Evolutionary conservation across 2,888 invertebrate species (phyloP).

Genomic region (Blastobasis lacticolella): DNA sequence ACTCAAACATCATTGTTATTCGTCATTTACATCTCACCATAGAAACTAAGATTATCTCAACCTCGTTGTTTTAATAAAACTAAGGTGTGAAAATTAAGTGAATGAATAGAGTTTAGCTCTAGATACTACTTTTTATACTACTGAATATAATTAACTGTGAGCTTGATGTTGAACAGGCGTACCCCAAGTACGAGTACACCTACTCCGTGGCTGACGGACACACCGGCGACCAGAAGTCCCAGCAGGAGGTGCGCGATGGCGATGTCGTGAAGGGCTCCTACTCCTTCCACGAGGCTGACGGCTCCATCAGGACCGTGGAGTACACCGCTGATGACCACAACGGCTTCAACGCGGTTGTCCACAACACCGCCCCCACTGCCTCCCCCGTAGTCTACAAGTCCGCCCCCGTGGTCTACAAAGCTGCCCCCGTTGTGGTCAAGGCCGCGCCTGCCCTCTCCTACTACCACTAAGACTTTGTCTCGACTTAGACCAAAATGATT

Average conservation of each 20-base stretch:
- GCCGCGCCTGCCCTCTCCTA: slow-evolving; percentile 12
- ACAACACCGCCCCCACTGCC: slow-evolving; percentile 43
- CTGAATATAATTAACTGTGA: too few relatives aligned
- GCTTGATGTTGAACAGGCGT: slow-evolving; percentile 27
- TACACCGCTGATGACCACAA: slow-evolving; percentile 70
- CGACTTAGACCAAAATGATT: background rate
- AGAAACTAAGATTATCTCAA: too few relatives aligned
- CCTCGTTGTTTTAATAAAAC: too few relatives aligned
- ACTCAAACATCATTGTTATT: too few relatives aligned
- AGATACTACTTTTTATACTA: too few relatives aligned
- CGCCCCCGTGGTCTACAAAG: slow-evolving; percentile 25
- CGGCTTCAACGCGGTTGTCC: slow-evolving; percentile 60
- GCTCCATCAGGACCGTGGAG: slow-evolving; percentile 70
- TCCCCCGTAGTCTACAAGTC: slow-evolving; percentile 27
- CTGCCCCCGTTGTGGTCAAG: slow-evolving; percentile 14
- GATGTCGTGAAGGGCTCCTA: slow-evolving; percentile 72
- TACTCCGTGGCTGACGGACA: slow-evolving; percentile 73
- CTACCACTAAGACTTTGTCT: slow-evolving; percentile 14
- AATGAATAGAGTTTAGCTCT: too few relatives aligned
- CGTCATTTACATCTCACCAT: too few relatives aligned
- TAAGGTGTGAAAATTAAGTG: too few relatives aligned
- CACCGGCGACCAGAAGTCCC: slow-evolving; percentile 74
- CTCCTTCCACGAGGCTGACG: slow-evolving; percentile 71
- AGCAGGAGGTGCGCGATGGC: slow-evolving; percentile 69
- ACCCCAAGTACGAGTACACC: slow-evolving; percentile 66